Conservation (phyloP, 2,113 vertebrate species). For the Corythaeola cristata region DNA sequence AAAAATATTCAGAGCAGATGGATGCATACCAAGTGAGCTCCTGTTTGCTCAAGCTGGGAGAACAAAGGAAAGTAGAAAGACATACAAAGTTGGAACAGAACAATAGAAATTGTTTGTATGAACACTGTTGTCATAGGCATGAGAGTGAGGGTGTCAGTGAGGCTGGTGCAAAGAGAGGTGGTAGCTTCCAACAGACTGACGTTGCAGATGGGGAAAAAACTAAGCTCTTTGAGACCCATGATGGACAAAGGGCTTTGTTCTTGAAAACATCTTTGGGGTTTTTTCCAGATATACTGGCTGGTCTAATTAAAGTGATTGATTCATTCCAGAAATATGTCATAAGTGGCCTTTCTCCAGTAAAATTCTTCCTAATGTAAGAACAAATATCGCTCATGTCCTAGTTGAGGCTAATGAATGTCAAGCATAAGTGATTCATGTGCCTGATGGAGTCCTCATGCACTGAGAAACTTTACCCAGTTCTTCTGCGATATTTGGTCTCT, state of each 20-base stretch:
- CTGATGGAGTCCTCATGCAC: neutral
- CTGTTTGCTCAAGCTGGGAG: neutral
- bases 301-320: conserved; percentile 39
- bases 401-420: neutral
- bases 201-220: neutral
- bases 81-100: neutral
- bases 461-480: neutral
- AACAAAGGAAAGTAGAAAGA: neutral
- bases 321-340: neutral
- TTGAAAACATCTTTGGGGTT: neutral
- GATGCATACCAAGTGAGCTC: neutral
- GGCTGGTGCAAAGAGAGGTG: neutral
- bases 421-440: neutral
- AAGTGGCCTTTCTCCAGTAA: neutral
- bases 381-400: neutral
- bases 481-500: neutral
- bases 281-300: neutral
- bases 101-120: neutral
- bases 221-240: neutral
- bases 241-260: neutral
- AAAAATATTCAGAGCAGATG: neutral
- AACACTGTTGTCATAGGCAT: neutral
- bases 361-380: neutral
- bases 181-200: neutral
- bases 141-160: neutral